A percentile compares a stretch with the other conserved stretches of the same genome.
Conservation (phyloP, 2,888 invertebrate genomes). For the Archaeoteleia sp. region DNA sequence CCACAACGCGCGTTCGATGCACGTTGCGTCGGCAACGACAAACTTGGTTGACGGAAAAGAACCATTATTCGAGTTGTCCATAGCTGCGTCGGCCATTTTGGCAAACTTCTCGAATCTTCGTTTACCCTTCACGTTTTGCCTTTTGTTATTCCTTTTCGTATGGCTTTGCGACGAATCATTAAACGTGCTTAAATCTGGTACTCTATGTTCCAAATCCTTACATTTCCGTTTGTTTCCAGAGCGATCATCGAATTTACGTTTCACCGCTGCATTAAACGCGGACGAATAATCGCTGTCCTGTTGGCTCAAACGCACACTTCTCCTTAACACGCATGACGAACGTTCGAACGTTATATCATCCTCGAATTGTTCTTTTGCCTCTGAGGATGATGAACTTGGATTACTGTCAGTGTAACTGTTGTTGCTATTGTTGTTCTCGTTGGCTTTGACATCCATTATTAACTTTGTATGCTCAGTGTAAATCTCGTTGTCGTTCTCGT, state of each 20-base stretch:
- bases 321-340: conserved; percentile 61
- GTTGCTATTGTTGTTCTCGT: conserved; percentile 20
- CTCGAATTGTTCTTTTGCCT: conserved; percentile 34
- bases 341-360: conserved; percentile 20
- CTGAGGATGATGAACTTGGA: conserved; percentile 38
- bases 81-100: conserved; percentile 16
- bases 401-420: conserved; percentile 38
- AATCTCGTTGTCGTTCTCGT: conserved; percentile 42
- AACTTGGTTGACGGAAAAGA: conserved; percentile 15
- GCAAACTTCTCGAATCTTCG: conserved; percentile 58
- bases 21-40: conserved; percentile 56
- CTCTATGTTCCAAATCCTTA: conserved; percentile 60
- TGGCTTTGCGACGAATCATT: conserved; percentile 42
- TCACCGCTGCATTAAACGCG: conserved; percentile 34
- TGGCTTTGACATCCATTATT: conserved; percentile 28
- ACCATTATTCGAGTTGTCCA: conserved; percentile 45
- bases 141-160: conserved; percentile 53
- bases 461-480: no score
- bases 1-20: conserved; percentile 71
- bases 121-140: conserved; percentile 42
- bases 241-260: conserved; percentile 15
- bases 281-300: conserved; percentile 64
- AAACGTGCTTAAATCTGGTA: conserved; percentile 58
- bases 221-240: conserved; percentile 38
- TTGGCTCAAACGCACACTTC: conserved; percentile 69